These are phyloP conservation scores for Zhengitettix transpicula DNA, from an alignment of 2,888 invertebrate genomes.

Conservation along the genomic window DNA sequence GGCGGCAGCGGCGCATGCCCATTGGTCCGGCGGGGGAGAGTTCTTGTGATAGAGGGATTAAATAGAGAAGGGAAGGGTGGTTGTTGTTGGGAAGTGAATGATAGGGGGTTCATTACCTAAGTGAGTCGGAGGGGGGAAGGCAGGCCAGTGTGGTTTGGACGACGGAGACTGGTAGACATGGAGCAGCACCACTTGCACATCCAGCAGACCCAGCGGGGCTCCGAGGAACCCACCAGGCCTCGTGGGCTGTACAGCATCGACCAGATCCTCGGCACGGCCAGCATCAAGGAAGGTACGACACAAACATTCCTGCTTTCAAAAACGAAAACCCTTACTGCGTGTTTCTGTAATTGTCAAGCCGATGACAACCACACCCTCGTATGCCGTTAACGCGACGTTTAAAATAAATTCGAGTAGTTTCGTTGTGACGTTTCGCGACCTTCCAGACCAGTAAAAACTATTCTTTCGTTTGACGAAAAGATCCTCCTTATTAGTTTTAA, in stretches of 20 bases:
- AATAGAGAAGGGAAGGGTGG: slow-evolving; percentile 1
- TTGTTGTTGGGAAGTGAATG: slow-evolving; percentile 6
- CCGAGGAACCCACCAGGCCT: slow-evolving; percentile 17
- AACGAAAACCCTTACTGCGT: no score
- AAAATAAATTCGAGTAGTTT: no score
- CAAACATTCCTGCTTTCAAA: no score
- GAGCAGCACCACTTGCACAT: slow-evolving; percentile 3
- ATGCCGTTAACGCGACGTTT: no score
- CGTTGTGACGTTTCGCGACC: no score
- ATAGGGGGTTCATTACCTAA: slow-evolving; percentile 14
- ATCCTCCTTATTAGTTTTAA: no score
- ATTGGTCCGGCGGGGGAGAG: neutral
- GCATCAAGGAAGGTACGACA: slow-evolving; percentile 7
- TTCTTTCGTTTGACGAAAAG: no score
- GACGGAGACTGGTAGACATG: slow-evolving; percentile 2
- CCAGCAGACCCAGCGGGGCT: slow-evolving; percentile 2
- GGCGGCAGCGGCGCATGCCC: neutral
- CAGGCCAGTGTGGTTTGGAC: neutral
- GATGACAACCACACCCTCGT: no score
- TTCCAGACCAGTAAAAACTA: no score
- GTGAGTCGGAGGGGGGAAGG: slow-evolving; percentile 9
- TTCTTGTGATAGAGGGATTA: neutral
- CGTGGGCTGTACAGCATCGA: slow-evolving; percentile 28
- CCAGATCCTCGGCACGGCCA: slow-evolving; percentile 25
- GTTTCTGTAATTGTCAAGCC: no score